Evolutionary conservation across 2,113 vertebrate genomes (phyloP), one percentile per base, ranked within the genome.

Genomic region (Excalfactoria chinensis): DNA sequence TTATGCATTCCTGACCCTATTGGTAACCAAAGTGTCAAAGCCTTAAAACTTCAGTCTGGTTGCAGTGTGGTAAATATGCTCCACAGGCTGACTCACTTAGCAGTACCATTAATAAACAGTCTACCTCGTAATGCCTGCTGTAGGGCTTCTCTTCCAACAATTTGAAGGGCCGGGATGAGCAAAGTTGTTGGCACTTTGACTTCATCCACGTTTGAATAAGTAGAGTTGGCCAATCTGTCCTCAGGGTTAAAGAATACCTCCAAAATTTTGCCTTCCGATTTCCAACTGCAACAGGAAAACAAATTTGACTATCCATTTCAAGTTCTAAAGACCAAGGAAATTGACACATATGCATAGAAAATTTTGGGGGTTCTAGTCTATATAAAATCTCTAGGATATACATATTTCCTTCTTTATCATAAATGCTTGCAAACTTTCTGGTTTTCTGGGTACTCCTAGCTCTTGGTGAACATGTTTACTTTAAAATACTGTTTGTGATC

Each of bases 131-230:
- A 66, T n/a, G 35, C 10, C 49, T 44, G 66, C 67, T 70, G 23
- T 2, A 72, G 37, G 40, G 30, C 7, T 86, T 75, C 59, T 66
- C 58, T 58, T 75, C 43, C 40, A 58, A 2, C 22, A 21, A 5
- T 0, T 44, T 19, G 5, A 11, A 17, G 13, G 12, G 6, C 23
- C 8, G 34, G n/a, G n/a, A 32, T 22, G 17, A 25, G 9, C 16
- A 28, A 49, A 60, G 5, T 11, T 55, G 56, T 48, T 63, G 51
- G 28, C 13, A 5, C 40, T 66, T 84, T 9, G 63, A 26, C n/a
- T 89, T 66, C n/a, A 22, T 32, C 68, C 3, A 0, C 10, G 16
- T 20, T 37, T 21, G 71, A 84, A 59, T 0, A 0, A 84, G 46
- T 6, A 2, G 19, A 60, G 35, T 3, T 32, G 44, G 22, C 56